Evolutionary conservation across 1,140 invertebrate genomes (phyloP).

Genomic region (Papilio glaucus): DNA sequence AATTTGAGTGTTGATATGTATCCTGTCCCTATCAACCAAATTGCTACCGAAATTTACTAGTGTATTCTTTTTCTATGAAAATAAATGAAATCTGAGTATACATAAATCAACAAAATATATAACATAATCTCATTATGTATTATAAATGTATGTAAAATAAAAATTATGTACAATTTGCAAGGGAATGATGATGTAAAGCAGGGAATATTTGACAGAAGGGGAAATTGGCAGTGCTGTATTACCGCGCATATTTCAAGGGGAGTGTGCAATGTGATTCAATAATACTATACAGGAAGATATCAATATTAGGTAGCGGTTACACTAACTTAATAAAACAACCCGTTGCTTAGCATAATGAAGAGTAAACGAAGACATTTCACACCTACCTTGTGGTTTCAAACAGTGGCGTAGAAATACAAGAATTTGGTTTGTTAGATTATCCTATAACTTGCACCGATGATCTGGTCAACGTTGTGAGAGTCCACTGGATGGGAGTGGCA

Average conservation of each 20-base stretch:
- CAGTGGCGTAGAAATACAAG: too few relatives aligned
- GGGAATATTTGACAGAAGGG: conserved; percentile 24
- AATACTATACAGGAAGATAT: conserved; percentile 28
- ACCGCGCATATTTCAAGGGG: conserved; percentile 4
- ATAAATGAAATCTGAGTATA: too few relatives aligned
- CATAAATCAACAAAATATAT: too few relatives aligned
- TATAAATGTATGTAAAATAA: background rate
- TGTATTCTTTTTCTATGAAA: too few relatives aligned
- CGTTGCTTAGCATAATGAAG: background rate
- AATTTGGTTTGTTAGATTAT: too few relatives aligned
- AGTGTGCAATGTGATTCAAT: conserved; percentile 13
- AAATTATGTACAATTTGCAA: background rate
- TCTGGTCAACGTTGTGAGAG: too few relatives aligned
- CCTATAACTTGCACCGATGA: too few relatives aligned
- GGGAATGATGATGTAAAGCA: conserved; percentile 7
- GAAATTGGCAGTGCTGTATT: conserved; percentile 19
- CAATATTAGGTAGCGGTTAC: conserved; percentile 22
- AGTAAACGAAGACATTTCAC: background rate
- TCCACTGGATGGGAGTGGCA: too few relatives aligned
- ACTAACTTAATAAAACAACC: background rate
- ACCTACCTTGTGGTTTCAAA: background rate
- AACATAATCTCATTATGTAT: background rate
- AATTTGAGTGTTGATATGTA: too few relatives aligned
- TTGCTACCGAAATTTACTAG: too few relatives aligned
- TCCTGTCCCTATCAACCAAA: too few relatives aligned